These are phyloP conservation scores for Pollenia labialis DNA, from an alignment of 2,888 invertebrate species.

Conservation along the genomic window DNA sequence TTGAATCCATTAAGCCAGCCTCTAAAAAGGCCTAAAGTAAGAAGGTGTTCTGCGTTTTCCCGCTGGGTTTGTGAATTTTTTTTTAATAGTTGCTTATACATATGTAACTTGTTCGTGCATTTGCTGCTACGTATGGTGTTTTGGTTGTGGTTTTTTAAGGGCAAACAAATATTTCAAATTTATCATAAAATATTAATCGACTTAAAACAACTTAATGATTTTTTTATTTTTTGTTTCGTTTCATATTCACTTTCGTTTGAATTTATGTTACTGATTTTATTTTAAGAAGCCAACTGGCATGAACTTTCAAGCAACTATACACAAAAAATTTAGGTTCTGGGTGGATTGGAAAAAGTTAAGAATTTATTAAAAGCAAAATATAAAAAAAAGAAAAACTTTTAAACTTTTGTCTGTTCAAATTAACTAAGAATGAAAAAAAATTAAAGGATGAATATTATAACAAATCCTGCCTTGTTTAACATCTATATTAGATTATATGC, in stretches of 20 bases:
- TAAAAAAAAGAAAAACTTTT: conserved; percentile 11
- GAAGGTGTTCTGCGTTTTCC: too few species aligned
- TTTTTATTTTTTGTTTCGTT: background rate
- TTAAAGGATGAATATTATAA: background rate
- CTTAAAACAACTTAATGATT: conserved; percentile 34
- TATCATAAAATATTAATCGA: conserved; percentile 48
- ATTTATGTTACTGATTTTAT: conserved; percentile 1
- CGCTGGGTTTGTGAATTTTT: conserved; percentile 3
- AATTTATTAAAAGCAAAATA: background rate
- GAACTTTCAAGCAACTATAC: background rate
- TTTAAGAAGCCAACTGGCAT: background rate
- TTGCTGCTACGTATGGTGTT: background rate
- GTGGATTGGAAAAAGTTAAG: background rate
- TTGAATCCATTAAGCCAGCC: too few species aligned
- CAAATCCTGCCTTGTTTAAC: background rate
- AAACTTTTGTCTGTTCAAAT: background rate
- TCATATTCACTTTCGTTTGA: background rate
- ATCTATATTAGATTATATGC: background rate
- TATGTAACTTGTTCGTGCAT: conserved; percentile 28
- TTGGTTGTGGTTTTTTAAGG: conserved; percentile 33
- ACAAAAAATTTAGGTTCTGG: background rate
- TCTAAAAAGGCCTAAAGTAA: too few species aligned
- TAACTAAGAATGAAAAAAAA: background rate
- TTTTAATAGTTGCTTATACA: too few species aligned
- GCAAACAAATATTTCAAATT: conserved; percentile 48